These are phyloP conservation scores for Uria lomvia DNA, from an alignment of 2,113 vertebrate genomes.

Conservation along the genomic window DNA sequence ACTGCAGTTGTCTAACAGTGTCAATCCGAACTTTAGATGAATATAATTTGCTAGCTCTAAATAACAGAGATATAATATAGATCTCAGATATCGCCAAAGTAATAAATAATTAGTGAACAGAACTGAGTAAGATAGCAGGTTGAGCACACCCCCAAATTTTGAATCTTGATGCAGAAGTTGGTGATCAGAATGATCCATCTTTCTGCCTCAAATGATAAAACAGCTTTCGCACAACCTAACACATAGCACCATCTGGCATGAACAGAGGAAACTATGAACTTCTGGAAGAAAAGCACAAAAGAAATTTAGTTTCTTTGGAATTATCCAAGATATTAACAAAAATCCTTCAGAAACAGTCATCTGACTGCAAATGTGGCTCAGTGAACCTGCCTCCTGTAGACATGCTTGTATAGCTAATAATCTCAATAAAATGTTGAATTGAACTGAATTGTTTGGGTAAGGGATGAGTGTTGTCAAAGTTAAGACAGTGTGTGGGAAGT, in stretches of 20 bases:
- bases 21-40: conserved; percentile 32
- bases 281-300: conserved; percentile 49
- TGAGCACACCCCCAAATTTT: conserved; percentile 39
- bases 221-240: conserved; percentile 50
- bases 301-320: background rate
- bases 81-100: background rate
- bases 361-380: background rate
- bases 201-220: conserved; percentile 61
- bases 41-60: conserved; percentile 43
- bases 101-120: conserved; percentile 67
- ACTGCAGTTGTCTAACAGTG: conserved; percentile 20
- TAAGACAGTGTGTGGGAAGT: background rate
- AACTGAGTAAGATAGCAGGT: conserved; percentile 48
- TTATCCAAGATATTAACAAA: conserved; percentile 3
- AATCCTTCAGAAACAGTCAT: background rate
- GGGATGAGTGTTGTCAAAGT: background rate
- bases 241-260: conserved; percentile 57
- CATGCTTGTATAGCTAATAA: background rate
- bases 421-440: background rate
- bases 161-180: conserved; percentile 35
- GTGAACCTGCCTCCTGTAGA: background rate
- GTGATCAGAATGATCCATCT: conserved; percentile 41
- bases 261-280: conserved; percentile 21
- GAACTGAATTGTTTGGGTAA: background rate
- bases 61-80: conserved; percentile 45